A percentile compares a stretch with the other conserved stretches of the same genome.
Evolutionary conservation across 2,113 vertebrate genomes (phyloP).

Genomic region (Myotis davidii): DNA sequence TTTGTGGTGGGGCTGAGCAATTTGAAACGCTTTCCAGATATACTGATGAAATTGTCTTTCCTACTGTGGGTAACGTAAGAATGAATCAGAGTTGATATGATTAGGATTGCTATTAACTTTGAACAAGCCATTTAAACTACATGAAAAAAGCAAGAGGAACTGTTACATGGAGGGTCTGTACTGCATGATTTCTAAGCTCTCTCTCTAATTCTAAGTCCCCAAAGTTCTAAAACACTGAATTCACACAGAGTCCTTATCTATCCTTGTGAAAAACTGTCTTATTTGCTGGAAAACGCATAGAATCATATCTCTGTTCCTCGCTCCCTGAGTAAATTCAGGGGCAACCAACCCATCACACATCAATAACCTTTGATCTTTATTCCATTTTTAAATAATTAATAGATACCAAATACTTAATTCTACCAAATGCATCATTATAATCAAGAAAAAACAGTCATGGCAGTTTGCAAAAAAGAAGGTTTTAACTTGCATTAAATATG

Average conservation of each 20-base stretch:
- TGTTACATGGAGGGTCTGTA: neutral
- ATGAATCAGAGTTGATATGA: neutral
- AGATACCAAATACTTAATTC: conserved; percentile 41
- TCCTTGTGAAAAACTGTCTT: neutral
- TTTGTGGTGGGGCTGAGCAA: neutral
- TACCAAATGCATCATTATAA: conserved; percentile 24
- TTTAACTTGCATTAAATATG: conserved; percentile 51
- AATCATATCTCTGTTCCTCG: neutral
- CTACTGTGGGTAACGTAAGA: neutral
- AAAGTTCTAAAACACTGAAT: neutral
- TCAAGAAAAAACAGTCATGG: conserved; percentile 8
- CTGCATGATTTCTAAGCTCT: neutral
- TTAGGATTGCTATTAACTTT: neutral
- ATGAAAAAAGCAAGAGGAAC: neutral
- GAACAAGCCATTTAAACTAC: neutral
- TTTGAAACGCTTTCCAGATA: conserved; percentile 12
- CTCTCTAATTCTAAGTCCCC: neutral
- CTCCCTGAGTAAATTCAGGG: neutral
- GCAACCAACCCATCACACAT: neutral
- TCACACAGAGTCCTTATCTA: neutral
- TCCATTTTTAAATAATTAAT: conserved; percentile 54
- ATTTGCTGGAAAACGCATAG: conserved; percentile 12
- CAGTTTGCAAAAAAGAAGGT: conserved; percentile 26
- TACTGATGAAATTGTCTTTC: neutral
- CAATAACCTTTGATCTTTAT: neutral